phyloP scores from a whole-genome alignment of 92 coral and sea anemone genomes.

The Porites cylindrica region DNA sequence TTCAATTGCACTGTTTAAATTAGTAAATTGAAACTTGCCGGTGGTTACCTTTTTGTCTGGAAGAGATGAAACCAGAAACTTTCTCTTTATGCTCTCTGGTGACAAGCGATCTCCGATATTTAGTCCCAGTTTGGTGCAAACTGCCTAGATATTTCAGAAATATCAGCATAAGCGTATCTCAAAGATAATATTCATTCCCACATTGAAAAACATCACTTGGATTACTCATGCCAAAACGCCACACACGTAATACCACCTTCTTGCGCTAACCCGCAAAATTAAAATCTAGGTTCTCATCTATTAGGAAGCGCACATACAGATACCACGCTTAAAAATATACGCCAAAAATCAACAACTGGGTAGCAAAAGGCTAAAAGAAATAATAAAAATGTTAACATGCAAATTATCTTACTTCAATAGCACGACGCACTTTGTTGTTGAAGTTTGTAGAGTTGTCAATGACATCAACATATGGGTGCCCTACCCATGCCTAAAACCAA shows the following conservation, averaged over 20 bases:
- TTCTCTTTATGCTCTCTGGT: constrained; percentile 87
- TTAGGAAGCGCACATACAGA: too few species aligned
- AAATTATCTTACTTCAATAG: constrained; percentile 75
- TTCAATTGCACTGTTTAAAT: too few species aligned
- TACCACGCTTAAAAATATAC: too few species aligned
- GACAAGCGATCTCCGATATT: constrained; percentile 86
- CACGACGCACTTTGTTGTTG: constrained; percentile 85
- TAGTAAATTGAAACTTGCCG: background rate
- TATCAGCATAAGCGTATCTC: too few species aligned
- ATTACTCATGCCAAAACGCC: too few species aligned
- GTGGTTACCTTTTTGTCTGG: constrained; percentile 79
- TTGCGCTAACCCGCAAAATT: too few species aligned
- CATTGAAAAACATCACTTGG: too few species aligned
- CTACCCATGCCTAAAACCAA: constrained; percentile 85
- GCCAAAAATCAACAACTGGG: background rate
- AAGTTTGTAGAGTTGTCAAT: constrained; percentile 85
- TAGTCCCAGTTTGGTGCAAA: constrained; percentile 89
- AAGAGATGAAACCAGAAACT: constrained; percentile 77
- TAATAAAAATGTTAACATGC: background rate
- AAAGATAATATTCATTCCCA: too few species aligned
- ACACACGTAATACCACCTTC: too few species aligned
- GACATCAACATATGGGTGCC: constrained; percentile 97
- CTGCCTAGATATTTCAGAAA: constrained; percentile 67
- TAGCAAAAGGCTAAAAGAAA: background rate
- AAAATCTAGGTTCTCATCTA: too few species aligned